Conservation (phyloP, 2,113 vertebrate genomes). For the Pantherophis guttatus region DNA sequence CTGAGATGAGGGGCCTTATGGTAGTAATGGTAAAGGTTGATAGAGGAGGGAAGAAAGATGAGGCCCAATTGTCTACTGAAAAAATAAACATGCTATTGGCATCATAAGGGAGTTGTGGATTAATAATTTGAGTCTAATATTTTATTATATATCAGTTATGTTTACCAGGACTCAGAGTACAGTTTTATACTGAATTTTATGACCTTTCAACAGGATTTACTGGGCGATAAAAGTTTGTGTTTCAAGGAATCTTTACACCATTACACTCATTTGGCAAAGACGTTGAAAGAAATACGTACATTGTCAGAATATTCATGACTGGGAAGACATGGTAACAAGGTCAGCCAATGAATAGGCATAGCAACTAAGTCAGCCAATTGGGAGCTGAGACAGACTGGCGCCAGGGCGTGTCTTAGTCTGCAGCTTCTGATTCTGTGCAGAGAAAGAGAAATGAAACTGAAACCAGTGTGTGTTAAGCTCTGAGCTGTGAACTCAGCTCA, state of each 20-base stretch:
- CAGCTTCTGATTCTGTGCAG: too few relatives aligned
- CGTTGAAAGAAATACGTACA: neutral
- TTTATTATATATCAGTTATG: neutral
- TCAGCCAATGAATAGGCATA: too few relatives aligned
- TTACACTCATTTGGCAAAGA: neutral
- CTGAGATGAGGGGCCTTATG: neutral
- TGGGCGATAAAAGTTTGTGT: neutral
- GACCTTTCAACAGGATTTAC: neutral
- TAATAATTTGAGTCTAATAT: neutral
- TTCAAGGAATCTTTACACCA: neutral
- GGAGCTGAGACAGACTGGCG: too few relatives aligned
- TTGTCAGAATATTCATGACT: neutral
- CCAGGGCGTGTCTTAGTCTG: too few relatives aligned
- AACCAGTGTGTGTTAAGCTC: too few relatives aligned
- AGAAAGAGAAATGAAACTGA: too few relatives aligned
- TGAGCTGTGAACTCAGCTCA: too few relatives aligned
- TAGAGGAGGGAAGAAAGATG: neutral
- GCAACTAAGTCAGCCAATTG: too few relatives aligned
- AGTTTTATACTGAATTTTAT: neutral
- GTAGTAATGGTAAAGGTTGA: neutral
- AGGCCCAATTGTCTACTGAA: neutral
- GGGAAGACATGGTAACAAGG: too few relatives aligned
- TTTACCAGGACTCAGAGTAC: neutral
- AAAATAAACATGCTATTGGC: slow-evolving; percentile 13
- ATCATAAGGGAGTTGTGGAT: neutral